A percentile compares a stretch with the other conserved stretches of the same genome.
phyloP scores from a whole-genome alignment of 2,113 vertebrate genomes.

The Oncorhynchus mykiss region DNA sequence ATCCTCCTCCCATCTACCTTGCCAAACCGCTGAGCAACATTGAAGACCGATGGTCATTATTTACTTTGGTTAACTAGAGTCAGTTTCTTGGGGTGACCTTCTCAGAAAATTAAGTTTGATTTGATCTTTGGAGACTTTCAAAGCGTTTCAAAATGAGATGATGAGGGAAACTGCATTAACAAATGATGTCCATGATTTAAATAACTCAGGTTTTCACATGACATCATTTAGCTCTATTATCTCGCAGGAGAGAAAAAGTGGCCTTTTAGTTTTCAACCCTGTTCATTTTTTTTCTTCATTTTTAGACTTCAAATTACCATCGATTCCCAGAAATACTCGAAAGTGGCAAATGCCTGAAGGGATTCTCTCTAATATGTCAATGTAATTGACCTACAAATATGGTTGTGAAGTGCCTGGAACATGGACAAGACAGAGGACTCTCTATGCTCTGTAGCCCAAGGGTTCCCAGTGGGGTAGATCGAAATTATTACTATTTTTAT shows the following conservation, averaged over 20 bases:
- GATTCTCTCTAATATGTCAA: constrained; percentile 31
- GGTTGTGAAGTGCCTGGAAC: background rate
- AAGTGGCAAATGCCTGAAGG: constrained; percentile 28
- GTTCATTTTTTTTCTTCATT: constrained; percentile 22
- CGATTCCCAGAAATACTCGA: constrained; percentile 40
- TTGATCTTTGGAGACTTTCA: constrained; percentile 75
- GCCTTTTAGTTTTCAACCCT: constrained; percentile 30
- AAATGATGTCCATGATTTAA: constrained; percentile 70
- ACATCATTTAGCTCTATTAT: constrained; percentile 74
- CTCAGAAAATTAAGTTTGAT: constrained; percentile 72
- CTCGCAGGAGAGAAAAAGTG: constrained; percentile 36
- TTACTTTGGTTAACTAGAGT: constrained; percentile 53
- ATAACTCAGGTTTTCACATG: constrained; percentile 74
- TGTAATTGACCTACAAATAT: constrained; percentile 13
- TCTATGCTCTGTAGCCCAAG: background rate
- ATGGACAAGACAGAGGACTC: background rate
- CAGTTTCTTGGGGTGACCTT: constrained; percentile 57
- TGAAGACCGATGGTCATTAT: constrained; percentile 47
- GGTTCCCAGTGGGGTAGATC: too few species aligned
- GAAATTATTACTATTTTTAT: too few species aligned
- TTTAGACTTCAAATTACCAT: constrained; percentile 40
- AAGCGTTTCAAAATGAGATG: constrained; percentile 75
- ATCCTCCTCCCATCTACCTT: background rate
- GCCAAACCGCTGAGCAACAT: constrained; percentile 34
- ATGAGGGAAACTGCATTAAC: constrained; percentile 77